Percentiles rank a stretch among this genome's conserved stretches.
phyloP scores from a whole-genome alignment of 2,888 invertebrate species.

The Apocheima hispidaria region DNA sequence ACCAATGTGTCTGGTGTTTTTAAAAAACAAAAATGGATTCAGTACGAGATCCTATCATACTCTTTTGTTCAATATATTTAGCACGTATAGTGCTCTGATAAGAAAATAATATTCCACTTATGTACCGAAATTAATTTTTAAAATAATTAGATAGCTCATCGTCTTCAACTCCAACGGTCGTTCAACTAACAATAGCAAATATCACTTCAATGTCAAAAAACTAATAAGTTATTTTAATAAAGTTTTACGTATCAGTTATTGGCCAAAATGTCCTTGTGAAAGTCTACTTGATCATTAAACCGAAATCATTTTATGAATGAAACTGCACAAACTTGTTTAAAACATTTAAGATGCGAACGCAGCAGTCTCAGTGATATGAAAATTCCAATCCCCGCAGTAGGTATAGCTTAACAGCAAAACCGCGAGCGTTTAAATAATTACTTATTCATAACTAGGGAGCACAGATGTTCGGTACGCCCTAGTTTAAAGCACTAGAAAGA shows the following conservation, averaged over 20 bases:
- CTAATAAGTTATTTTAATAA: slow-evolving; percentile 8
- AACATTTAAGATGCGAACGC: not conserved
- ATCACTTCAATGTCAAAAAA: slow-evolving; percentile 4
- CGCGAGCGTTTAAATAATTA: slow-evolving; percentile 14
- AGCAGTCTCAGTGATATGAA: not conserved
- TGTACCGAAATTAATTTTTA: not conserved
- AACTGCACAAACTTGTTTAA: slow-evolving; percentile 7
- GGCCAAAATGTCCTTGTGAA: not conserved
- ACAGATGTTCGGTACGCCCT: slow-evolving; percentile 8
- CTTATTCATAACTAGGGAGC: slow-evolving; percentile 15
- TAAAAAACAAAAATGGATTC: no score
- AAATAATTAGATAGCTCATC: slow-evolving; percentile 2
- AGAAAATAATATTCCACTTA: not conserved
- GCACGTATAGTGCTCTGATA: no score
- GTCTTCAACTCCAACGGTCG: not conserved
- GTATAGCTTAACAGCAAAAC: slow-evolving; percentile 8
- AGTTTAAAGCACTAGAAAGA: slow-evolving; percentile 6
- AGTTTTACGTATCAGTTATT: not conserved
- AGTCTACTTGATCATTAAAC: not conserved
- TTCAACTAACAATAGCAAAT: not conserved
- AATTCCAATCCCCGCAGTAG: not conserved
- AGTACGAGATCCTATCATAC: no score
- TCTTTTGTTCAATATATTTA: no score
- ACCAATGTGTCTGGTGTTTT: no score
- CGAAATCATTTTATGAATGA: not conserved